A percentile compares a stretch with the other conserved stretches of the same genome.
Evolutionary conservation across 2,888 invertebrate genomes (phyloP).

Genomic region (Urechis unicinctus): DNA sequence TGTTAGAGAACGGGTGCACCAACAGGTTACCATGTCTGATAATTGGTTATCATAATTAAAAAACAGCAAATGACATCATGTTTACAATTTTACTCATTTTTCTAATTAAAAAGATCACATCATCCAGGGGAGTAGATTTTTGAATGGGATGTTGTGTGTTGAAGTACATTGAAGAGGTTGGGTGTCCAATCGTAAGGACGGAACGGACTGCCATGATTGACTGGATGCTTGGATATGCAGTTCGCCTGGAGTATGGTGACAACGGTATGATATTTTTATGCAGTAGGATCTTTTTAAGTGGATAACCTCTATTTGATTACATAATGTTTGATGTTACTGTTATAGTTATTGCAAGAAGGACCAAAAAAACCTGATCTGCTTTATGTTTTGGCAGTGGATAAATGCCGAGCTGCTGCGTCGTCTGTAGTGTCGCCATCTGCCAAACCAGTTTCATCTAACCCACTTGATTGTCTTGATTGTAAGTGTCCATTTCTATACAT

Average conservation of each 20-base stretch:
- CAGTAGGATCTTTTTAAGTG: too few species aligned
- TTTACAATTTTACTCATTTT: too few species aligned
- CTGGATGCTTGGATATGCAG: slow-evolving; percentile 79
- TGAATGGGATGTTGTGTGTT: too few species aligned
- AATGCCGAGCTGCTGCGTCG: slow-evolving; percentile 61
- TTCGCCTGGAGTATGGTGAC: slow-evolving; percentile 76
- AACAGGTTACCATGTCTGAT: neutral
- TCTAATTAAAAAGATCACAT: too few species aligned
- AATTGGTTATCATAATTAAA: neutral
- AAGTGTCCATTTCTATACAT: slow-evolving; percentile 24
- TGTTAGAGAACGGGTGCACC: neutral
- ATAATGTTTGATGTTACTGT: neutral
- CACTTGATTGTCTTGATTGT: slow-evolving; percentile 44
- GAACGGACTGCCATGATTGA: slow-evolving; percentile 58
- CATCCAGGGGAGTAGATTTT: too few species aligned
- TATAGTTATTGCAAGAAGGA: neutral
- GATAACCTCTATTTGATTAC: too few species aligned
- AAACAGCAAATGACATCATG: too few species aligned
- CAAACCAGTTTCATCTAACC: slow-evolving; percentile 52
- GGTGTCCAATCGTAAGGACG: slow-evolving; percentile 47
- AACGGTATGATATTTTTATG: slow-evolving; percentile 52
- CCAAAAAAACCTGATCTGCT: neutral
- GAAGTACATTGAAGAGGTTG: slow-evolving; percentile 71
- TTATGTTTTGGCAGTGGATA: slow-evolving; percentile 51
- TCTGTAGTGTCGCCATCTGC: neutral